Evolutionary conservation across 2,888 invertebrate genomes (phyloP), one percentile per base, ranked within the genome.

Genomic region (Spodoptera picta): DNA sequence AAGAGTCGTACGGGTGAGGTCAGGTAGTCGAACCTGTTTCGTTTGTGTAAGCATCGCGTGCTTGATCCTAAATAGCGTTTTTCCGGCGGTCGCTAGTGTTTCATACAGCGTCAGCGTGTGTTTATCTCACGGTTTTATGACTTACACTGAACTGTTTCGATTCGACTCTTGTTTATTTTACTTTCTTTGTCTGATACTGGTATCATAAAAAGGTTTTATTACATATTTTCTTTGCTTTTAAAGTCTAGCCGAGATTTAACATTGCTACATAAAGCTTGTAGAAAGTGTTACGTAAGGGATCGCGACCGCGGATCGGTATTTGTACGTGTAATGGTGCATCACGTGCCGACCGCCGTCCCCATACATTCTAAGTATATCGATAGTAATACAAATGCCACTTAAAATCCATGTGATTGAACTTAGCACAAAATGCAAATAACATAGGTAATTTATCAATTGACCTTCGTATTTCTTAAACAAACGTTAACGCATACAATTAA

Each of bases 1-100:
- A 44, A 64, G 36, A 69, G 65, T 54, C 60, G 54, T 54, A 43
- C 59, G 51, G 45, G 24, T 61, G 56, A 44, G 66, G 66, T 69
- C 69, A 75, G 69, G 67, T 67, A 52, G 62, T 58, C 60, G 61
- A 60, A 77, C 77, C 75, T 63, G 69, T 75, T 72, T 73, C 31
- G 47, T 55, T 46, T 53, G 45, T 66, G 23, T 47, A 56, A 57
- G 56, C 52, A 46, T 67, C 62, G 66, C 73, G 60, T 72, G 72
- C 48, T 27, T 54, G 50, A 62, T 64, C 58, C 55, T 65, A 72
- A 64, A 64, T 62, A 72, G 49, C 56, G 44, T 67, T 63, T 60
- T 65, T 60, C 59, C 57, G 59, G 52, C 19, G 48, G 41, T n/a
- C 24, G 47, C 75, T 63, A 56, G 56, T 58, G 54, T 46, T 57